Evolutionary conservation across 1,140 invertebrate genomes (phyloP).

Genomic region (Streblospio benedicti): DNA sequence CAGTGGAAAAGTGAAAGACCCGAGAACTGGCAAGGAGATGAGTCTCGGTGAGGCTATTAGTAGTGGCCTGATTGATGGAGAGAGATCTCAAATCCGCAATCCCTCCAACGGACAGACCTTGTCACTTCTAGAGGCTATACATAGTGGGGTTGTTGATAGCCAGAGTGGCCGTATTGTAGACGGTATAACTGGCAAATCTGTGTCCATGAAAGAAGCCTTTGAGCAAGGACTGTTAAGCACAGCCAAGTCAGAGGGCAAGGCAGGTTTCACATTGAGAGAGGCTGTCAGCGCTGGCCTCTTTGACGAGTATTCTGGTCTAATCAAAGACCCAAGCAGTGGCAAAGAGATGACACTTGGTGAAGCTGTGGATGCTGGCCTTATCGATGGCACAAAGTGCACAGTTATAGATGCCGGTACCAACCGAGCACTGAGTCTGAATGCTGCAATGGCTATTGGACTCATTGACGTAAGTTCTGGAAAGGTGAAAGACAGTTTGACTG

Average conservation of each 20-base stretch:
- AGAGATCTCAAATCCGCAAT: no score
- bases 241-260: constrained; percentile 52
- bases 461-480: no score
- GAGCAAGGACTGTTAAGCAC: constrained; percentile 66
- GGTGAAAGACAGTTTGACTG: no score
- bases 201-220: constrained; percentile 61
- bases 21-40: constrained; percentile 14
- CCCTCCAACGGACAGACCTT: constrained; percentile 43
- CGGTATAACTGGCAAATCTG: constrained; percentile 73
- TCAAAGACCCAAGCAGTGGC: constrained; percentile 71
- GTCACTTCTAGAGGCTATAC: constrained; percentile 63
- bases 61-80: constrained; percentile 62
- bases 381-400: no score
- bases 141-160: constrained; percentile 58
- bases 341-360: constrained; percentile 64
- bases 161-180: constrained; percentile 62
- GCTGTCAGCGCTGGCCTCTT: constrained; percentile 60
- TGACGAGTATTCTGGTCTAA: constrained; percentile 66
- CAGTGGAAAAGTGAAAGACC: constrained; percentile 33
- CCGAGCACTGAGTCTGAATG: no score
- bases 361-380: constrained; percentile 63
- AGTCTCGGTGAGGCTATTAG: constrained; percentile 62
- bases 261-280: constrained; percentile 63
- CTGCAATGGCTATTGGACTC: no score
- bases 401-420: no score